Evolutionary conservation across 2,797 vertebrate species (phyloP), one percentile per base, ranked within the genome.

Genomic region (Amblyopsis hoosieri): DNA sequence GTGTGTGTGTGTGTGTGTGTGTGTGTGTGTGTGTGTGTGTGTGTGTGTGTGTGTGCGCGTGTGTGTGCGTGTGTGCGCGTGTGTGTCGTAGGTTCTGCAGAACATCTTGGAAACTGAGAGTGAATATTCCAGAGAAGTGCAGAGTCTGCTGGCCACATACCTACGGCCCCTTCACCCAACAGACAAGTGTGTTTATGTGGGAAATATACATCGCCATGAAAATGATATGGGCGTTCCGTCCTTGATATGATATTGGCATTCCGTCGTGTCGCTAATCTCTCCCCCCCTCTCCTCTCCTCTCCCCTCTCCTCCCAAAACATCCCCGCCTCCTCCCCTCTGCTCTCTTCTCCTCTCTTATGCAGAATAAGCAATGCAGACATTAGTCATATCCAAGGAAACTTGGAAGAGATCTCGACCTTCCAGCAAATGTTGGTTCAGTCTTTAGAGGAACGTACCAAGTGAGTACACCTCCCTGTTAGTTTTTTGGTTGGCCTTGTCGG

Each of bases 51-150:
- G 54, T 10, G 31, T 37, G 13, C 15, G n/a, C 9, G 54, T 3
- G 31, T 2, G 9, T 13, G 12, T 7, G 12, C 6, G 47, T 42
- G 48, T 51, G 12, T 23, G 60, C 46, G 51, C 45, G 12, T 58
- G 65, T 45, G 55, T 23, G 54, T 11, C 9, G 14, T 84, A 99
- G 97, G 97, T 99, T 82, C 93, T 99, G 59, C 97, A 99, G 87
- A 99, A 98, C 89, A 99, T 99, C 89, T 87, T 99, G 84, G 97
- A 99, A 90, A 94, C 96, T 68, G 97, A 99, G 90, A 95, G 89
- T 11, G 96, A 98, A 74, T 99, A 96, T 83, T 95, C 94, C 13
- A 95, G 96, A 82, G 97, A 99, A 72, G 92, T 99, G 2, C 96
- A 98, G 90, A 96, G 92, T 80, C 92, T 99, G 62, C 91, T 99